Percentiles rank a stretch among this genome's conserved stretches.
These are phyloP conservation scores for Tyto alba DNA, from an alignment of 2,113 vertebrate genomes.

Conservation along the genomic window DNA sequence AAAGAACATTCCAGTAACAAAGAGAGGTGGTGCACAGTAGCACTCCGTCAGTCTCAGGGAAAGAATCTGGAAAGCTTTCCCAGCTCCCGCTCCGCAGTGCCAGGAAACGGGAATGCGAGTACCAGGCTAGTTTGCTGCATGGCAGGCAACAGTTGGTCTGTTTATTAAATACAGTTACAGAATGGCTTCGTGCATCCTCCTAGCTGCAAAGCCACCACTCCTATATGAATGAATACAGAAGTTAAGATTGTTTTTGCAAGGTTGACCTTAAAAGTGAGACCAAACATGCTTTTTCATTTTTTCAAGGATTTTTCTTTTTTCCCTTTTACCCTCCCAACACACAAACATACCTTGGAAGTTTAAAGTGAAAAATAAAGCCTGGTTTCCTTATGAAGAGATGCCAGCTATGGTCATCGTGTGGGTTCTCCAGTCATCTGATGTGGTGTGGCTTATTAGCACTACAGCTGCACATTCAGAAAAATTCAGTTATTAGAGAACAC, in stretches of 20 bases:
- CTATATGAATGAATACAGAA: accelerated
- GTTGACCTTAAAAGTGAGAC: background rate
- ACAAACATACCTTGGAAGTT: background rate
- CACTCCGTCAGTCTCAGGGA: background rate
- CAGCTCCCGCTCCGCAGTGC: background rate
- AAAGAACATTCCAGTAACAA: conserved; percentile 46
- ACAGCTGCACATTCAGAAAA: background rate
- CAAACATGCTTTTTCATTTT: background rate
- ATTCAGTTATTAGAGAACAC: background rate
- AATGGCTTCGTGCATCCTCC: background rate
- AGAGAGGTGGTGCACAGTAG: background rate
- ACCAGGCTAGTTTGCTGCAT: background rate
- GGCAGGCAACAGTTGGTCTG: background rate
- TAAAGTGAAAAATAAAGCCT: background rate
- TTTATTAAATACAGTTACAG: background rate
- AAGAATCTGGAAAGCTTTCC: background rate
- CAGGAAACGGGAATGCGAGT: background rate
- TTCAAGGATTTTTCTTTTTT: background rate
- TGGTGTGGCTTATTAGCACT: background rate
- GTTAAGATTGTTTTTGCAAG: background rate
- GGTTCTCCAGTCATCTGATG: background rate
- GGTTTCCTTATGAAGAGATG: background rate
- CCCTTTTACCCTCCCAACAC: background rate
- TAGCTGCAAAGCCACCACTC: background rate
- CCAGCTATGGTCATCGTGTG: accelerated